Evolutionary conservation across 2,797 vertebrate genomes (phyloP), one percentile per base, ranked within the genome.

Genomic region (Propithecus perrieri): DNA sequence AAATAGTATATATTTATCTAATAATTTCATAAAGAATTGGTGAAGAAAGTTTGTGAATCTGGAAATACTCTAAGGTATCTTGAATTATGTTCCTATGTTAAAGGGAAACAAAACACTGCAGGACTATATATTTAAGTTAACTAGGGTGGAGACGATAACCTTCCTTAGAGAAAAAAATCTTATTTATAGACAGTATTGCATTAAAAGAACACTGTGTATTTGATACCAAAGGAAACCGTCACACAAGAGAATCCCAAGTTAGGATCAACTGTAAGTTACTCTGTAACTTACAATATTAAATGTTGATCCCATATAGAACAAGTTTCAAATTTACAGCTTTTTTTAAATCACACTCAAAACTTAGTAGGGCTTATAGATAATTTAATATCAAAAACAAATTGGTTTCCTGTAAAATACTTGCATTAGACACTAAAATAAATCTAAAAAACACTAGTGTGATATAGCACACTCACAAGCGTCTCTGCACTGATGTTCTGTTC

Each of bases 101-200:
- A 88, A 97, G 17, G 43, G 33, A 81, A 95, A 90, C 46, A 61
- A 38, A 96, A 94, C 50, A 88, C 46, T 67, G 65, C 85, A 81
- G 59, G 46, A 75, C 33, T 76, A 43, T 1, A 4, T 50, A 55
- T 92, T 92, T 90, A 89, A 93, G 53, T 74, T 63, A 87, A 79
- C 43, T 43, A 48, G 46, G 50, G 17, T 28, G 57, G n/a, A 96
- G 72, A 95, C 59, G 67, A 55, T n/a, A 79, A 35, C 17, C 24
- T 85, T 93, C 57, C 7, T 76, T 7, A 17, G 67, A 80, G 63
- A 4, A 71, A 88, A 76, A 86, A 67, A 46, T n/a, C 38, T 22
- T 50, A 85, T 69, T 95, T 91, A 72, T 8, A n/a, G 48, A 76
- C 26, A 67, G 3, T 33, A 76, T 76, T 43, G 55, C 48, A 67